phyloP scores from a whole-genome alignment of 2,888 invertebrate species.

The Ommatoiulus sabulosus region DNA sequence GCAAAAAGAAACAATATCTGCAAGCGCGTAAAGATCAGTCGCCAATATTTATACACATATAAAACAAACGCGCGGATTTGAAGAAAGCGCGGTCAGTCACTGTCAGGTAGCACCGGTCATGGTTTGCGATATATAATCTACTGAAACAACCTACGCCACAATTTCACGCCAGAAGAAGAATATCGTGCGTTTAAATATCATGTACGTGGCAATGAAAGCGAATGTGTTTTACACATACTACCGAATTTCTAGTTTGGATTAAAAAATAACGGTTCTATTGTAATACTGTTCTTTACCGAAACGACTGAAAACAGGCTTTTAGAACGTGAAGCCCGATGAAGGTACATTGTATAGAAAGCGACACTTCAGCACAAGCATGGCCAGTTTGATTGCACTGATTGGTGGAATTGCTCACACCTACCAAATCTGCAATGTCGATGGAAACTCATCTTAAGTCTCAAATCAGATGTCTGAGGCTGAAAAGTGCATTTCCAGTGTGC shows the following conservation, averaged over 20 bases:
- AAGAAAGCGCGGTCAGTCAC: constrained; percentile 19
- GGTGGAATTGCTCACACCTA: not conserved
- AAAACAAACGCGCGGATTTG: not conserved
- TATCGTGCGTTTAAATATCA: constrained; percentile 13
- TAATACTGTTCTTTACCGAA: constrained; percentile 16
- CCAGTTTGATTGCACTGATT: not conserved
- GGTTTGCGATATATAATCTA: constrained; percentile 31
- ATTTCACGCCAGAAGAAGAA: constrained; percentile 32
- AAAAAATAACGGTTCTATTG: not conserved
- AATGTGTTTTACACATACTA: not conserved
- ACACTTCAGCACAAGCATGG: not conserved
- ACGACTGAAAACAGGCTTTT: not conserved
- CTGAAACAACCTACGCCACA: constrained; percentile 27
- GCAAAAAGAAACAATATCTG: constrained; percentile 24
- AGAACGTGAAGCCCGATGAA: not conserved
- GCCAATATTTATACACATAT: constrained; percentile 37
- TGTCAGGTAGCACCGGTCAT: constrained; percentile 41
- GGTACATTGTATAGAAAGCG: not conserved
- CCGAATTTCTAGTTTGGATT: not conserved
- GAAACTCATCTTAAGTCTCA: not conserved
- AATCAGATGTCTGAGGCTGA: not conserved
- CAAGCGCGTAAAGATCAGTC: constrained; percentile 30
- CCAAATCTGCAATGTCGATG: not conserved
- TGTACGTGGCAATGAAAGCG: constrained; percentile 11
- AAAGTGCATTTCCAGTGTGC: not conserved